Evolutionary conservation across 2,113 vertebrate genomes (phyloP), one percentile per base, ranked within the genome.

Genomic region (Talpa occidentalis): DNA sequence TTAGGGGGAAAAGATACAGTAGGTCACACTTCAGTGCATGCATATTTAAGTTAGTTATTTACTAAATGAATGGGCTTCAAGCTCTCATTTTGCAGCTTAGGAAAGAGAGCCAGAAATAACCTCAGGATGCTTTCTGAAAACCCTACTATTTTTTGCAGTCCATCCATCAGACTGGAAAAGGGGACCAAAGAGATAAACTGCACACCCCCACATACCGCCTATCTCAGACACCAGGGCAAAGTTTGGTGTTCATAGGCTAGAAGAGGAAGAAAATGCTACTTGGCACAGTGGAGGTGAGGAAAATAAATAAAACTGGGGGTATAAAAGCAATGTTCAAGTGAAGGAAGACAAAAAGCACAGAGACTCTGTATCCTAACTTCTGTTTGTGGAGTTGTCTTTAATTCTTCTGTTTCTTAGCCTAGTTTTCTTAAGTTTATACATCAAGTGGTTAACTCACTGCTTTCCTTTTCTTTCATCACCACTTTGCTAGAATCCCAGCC

Each of bases 11-110:
- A 88, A 88, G 24, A 44, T 15, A 79, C 8, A 12, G 26, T 22
- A 86, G 37, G 28, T 47, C 22, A 73, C 0, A 14, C 12, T 52
- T 59, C 28, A 32, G 22, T 12, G 14, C 10, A 14, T 26, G 24
- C 30, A 66, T 22, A 42, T 66, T 76, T 64, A 76, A 26, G 9
- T n/a, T 64, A 73, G 10, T 76, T 73, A 94, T 60, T 88, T 32
- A 44, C 60, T 32, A 66, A 64, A 64, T 22, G 56, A 88, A 56
- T 21, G 4, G 4, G 21, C 35, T 62, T 24, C 32, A 47, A 52
- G 47, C 3, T 94, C 69, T 85, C 72, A 60, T 56, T 93, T 76
- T 76, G 14, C 42, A 88, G 11, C 44, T 15, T 11, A 80, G 28
- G 19, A 69, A 69, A 88, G 1, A 24, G 42, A 90, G 54, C 17